Percentiles rank a stretch among this genome's conserved stretches.
phyloP scores from a whole-genome alignment of 92 coral and sea anemone genomes.

The Epizoanthus scotinus region DNA sequence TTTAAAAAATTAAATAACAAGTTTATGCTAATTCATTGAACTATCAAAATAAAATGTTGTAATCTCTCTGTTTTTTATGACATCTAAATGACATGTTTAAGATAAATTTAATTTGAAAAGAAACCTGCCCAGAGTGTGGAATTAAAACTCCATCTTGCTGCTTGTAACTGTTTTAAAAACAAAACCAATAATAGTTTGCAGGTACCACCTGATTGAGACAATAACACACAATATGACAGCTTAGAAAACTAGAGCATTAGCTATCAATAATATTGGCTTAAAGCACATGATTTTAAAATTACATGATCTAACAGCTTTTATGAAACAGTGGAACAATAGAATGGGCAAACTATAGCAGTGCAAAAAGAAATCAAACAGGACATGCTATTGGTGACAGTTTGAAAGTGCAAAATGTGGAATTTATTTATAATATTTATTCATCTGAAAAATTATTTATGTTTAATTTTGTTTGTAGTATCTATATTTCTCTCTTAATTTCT shows the following conservation, averaged over 20 bases:
- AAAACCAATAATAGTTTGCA: slow-evolving; percentile 11
- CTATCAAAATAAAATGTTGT: too few relatives aligned
- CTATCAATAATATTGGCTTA: not conserved
- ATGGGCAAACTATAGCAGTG: not conserved
- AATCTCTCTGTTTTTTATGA: too few relatives aligned
- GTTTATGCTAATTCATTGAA: not conserved
- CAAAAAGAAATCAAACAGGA: not conserved
- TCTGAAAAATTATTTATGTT: not conserved
- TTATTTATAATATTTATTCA: not conserved
- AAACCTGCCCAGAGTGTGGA: not conserved
- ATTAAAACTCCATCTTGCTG: slow-evolving; percentile 17
- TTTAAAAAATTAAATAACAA: not conserved
- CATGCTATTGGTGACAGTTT: not conserved
- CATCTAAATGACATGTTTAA: not conserved
- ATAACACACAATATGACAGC: slow-evolving; percentile 13
- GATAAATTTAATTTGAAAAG: not conserved
- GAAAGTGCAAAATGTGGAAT: not conserved
- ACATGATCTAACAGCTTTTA: slow-evolving; percentile 13
- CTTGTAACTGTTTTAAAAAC: slow-evolving; percentile 36
- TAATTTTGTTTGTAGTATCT: not conserved
- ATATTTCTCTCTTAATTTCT: too few relatives aligned
- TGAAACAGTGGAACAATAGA: slow-evolving; percentile 7
- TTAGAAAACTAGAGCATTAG: not conserved
- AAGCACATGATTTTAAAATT: slow-evolving; percentile 44
- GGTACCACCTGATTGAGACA: slow-evolving; percentile 32